Percentiles rank a stretch among this genome's conserved stretches.
Conservation (phyloP, 1,140 invertebrate species). For the Proales similis region DNA sequence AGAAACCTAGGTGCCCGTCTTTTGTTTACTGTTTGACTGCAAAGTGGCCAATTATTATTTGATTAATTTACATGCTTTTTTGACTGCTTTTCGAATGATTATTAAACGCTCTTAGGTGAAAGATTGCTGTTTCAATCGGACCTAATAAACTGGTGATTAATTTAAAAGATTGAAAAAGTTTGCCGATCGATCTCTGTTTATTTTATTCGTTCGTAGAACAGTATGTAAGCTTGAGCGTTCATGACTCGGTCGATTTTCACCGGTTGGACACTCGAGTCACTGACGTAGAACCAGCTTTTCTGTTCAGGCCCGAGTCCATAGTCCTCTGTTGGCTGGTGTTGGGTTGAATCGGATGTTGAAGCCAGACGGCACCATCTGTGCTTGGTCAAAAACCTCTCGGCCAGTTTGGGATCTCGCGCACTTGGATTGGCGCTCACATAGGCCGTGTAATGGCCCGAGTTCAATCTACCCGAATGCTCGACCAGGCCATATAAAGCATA, state of each 20-base stretch:
- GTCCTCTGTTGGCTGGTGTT: slow-evolving; percentile 36
- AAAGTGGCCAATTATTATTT: too few relatives aligned
- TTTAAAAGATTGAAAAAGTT: too few relatives aligned
- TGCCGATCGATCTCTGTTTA: too few relatives aligned
- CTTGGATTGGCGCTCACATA: slow-evolving; percentile 61
- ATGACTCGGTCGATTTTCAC: slow-evolving; percentile 71
- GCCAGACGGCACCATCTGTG: slow-evolving; percentile 39
- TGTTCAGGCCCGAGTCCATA: slow-evolving; percentile 41
- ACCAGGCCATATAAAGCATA: slow-evolving; percentile 90
- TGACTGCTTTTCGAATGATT: too few relatives aligned
- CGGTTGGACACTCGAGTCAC: slow-evolving; percentile 73
- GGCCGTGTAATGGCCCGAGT: slow-evolving; percentile 89
- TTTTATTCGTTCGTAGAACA: slow-evolving; percentile 75
- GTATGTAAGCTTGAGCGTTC: slow-evolving; percentile 82
- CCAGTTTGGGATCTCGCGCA: slow-evolving; percentile 42
- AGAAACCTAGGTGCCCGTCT: too few relatives aligned
- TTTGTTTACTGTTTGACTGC: too few relatives aligned
- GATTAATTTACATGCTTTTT: too few relatives aligned
- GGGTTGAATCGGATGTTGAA: slow-evolving; percentile 39
- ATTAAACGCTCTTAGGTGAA: too few relatives aligned
- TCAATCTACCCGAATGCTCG: slow-evolving; percentile 79
- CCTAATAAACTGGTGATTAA: too few relatives aligned
- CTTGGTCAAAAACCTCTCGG: slow-evolving; percentile 42
- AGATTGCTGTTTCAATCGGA: too few relatives aligned
- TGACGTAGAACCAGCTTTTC: slow-evolving; percentile 84